Base-by-base conservation (phyloP, 2,113 vertebrate genomes). In the Alaudala cheleensis region DNA sequence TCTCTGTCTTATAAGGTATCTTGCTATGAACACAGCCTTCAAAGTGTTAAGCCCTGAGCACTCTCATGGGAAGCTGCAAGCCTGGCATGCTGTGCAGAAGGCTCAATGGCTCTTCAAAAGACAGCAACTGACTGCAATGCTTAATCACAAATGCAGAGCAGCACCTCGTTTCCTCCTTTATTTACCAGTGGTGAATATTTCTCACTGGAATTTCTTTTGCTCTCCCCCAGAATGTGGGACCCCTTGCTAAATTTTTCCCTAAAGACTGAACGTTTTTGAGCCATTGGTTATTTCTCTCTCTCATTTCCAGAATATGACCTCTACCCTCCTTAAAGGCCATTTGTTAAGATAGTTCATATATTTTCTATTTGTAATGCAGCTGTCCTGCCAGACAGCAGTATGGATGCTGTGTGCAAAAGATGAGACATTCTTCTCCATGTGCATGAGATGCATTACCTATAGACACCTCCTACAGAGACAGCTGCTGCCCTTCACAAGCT, bases 61-160 rank as follows among this genome's bases (percentile, higher is more conserved):
- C 26, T 62, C 5, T 44, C 3, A 5, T 6, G 29, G 37, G 19
- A 66, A 33, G 11, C 7, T 89, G 26, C 0, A 3, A 91, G 57
- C 24, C 12, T 81, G 19, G 33, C 7, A 33, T 1, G 1, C 24
- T 65, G 11, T 60, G 44, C 47, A 67, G 78, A 71, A 66, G 19
- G 7, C 15, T 88, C 1, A 0, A 44, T 19, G 11, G 19, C 6
- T 80, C 31, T 79, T 85, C 57, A 47, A 58, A 90, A 33, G 65
- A 51, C 4, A 11, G 20, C n/a, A 74, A 1, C 9, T 69, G 4
- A 2, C 17, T 40, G 37, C 2, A 2, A 29, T 60, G 23, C 14
- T 65, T 42, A 45, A 39, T 39, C 24, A 25, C 34, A 76, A 64
- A 12, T 24, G 17, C 3, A 62, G 22, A 23, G 4, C 12, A 86